Evolutionary conservation across 2,888 invertebrate genomes (phyloP), one percentile per base, ranked within the genome.

Genomic region (Parthenolecanium corni): DNA sequence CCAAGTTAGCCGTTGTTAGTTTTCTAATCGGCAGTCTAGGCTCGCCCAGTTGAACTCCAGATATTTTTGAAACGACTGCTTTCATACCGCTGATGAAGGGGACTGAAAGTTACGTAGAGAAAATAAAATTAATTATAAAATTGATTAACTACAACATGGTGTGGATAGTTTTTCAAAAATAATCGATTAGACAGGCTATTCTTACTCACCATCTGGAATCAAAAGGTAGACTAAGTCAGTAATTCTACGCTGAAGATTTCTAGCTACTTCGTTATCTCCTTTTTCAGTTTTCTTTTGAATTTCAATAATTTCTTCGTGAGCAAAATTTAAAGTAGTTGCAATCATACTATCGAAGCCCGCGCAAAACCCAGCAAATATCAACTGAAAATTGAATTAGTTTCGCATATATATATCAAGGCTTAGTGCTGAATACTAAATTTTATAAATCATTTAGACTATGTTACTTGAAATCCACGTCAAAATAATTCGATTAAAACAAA

Each of bases 281-380:
- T 71, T 72, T 53, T 76, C 75, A 4, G 81, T 75, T 24, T 77
- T 77, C 14, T 78, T 72, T 52, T 80, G 68, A 66, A 87, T 82
- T 54, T 79, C 73, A 9, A 77, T 72, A 12, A 80, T 79, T 21
- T 79, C 70, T 66, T 77, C 74, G 1, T 85, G 84, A 69, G 82
- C 78, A 66, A 87, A 74, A 71, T 84, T 89, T 65, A 81, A 77
- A 1, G 82, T 77, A 0, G 86, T 85, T 42, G 84, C 80, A 66
- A 88, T 86, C 36, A 81, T 79, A 3, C 86, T 86, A 69, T 82
- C 80, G 68, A 86, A 83, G 44, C 87, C 88, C 4, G 84, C 71
- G 0, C 81, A 74, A 20, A 80, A 79, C 0, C 82, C 86, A 42
- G 82, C 82, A 0, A 81, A 79, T 64, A 86, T 72, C 23, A 86